Evolutionary conservation across 2,888 invertebrate species (phyloP).

Genomic region (Timema podura): DNA sequence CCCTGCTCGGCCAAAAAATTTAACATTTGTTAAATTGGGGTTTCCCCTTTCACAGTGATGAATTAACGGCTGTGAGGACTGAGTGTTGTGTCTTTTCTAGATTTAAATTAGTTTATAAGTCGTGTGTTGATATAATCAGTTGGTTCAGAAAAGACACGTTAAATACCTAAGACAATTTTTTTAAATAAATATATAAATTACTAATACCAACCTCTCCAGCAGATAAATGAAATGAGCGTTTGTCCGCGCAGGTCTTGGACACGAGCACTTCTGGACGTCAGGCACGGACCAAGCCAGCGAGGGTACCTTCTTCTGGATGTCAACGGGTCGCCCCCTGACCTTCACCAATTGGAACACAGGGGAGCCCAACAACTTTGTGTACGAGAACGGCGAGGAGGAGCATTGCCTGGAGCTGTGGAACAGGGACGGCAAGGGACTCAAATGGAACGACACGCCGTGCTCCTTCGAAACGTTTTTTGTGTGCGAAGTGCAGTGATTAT

Average conservation of each 20-base stretch:
- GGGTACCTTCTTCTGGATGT: constrained; percentile 91
- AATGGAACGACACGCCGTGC: constrained; percentile 92
- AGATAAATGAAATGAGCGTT: no score
- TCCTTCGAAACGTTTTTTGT: constrained; percentile 91
- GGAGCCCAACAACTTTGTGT: constrained; percentile 90
- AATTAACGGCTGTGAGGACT: no score
- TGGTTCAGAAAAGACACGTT: no score
- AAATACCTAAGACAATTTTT: no score
- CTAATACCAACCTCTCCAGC: no score
- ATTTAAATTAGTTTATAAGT: no score
- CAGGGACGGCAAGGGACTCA: constrained; percentile 84
- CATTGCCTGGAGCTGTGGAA: constrained; percentile 90
- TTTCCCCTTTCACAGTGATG: no score
- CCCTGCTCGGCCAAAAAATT: no score
- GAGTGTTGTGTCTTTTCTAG: no score
- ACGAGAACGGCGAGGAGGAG: constrained; percentile 90
- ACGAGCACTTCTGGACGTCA: constrained; percentile 91
- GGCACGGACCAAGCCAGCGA: constrained; percentile 86
- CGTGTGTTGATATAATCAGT: no score
- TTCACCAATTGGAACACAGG: constrained; percentile 93
- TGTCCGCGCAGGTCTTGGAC: constrained; percentile 75
- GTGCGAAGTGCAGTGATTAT: constrained; percentile 74
- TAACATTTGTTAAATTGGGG: no score
- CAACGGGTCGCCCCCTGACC: constrained; percentile 80
- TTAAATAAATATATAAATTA: no score